Evolutionary conservation across 2,797 vertebrate species (phyloP).

Genomic region (Melanotaenia trifasciata): DNA sequence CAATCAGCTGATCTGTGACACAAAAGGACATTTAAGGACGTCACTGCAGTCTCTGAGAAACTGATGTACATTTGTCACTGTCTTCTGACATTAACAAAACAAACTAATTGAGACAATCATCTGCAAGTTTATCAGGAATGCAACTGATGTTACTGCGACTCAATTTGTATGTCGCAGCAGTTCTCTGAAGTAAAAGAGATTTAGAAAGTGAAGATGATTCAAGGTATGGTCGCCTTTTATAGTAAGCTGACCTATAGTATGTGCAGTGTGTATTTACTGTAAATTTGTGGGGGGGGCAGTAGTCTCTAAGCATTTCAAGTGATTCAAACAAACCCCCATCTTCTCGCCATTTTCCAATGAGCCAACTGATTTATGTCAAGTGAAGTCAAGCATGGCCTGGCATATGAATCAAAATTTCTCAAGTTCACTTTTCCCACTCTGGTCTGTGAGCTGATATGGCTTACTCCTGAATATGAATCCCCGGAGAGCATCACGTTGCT

Average conservation of each 20-base stretch:
- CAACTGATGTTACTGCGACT: not conserved
- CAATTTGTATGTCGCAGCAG: not conserved
- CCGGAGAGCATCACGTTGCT: conserved; percentile 59
- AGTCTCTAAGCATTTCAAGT: conserved; percentile 34
- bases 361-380: conserved; percentile 70
- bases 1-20: not conserved
- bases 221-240: conserved; percentile 7
- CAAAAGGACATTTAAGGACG: not conserved
- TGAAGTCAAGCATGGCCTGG: conserved; percentile 66
- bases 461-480: conserved; percentile 64
- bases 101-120: not conserved
- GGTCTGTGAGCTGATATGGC: conserved; percentile 57
- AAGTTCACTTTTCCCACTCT: conserved; percentile 59
- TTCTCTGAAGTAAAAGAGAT: conserved; percentile 6
- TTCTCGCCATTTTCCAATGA: conserved; percentile 61
- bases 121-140: not conserved
- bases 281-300: conserved; percentile 16
- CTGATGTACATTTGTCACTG: not conserved
- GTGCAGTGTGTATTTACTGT: conserved; percentile 17
- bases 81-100: not conserved
- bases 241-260: not conserved
- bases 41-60: not conserved
- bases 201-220: not conserved
- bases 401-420: conserved; percentile 73
- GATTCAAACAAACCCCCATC: conserved; percentile 46